Conservation (phyloP, 2,113 vertebrate genomes). For the Canis aureus region DNA sequence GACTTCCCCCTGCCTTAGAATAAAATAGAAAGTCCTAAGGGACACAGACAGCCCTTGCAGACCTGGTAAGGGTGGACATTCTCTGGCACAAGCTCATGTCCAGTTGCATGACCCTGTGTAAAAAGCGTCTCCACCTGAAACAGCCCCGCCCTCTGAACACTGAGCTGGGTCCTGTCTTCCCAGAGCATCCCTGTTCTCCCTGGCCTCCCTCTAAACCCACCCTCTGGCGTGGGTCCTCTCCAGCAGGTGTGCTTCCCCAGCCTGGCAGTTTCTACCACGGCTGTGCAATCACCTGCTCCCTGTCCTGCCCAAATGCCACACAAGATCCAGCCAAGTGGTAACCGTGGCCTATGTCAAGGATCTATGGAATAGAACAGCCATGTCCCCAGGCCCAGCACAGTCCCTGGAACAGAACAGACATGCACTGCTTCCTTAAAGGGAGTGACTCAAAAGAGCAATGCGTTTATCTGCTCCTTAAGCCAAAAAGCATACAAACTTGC, state of each 20-base stretch:
- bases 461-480: neutral
- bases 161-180: neutral
- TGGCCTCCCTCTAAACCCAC: neutral
- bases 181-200: rapidly evolving
- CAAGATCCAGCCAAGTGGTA: no score
- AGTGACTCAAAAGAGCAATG: neutral
- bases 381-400: no score
- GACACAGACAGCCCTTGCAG: rapidly evolving
- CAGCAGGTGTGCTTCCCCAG: neutral
- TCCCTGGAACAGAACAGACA: neutral
- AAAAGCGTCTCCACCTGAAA: neutral
- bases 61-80: rapidly evolving
- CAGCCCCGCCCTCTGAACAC: neutral
- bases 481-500: neutral
- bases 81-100: neutral
- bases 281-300: rapidly evolving
- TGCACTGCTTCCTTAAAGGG: neutral
- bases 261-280: neutral
- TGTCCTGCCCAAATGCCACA: neutral
- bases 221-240: neutral
- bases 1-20: neutral
- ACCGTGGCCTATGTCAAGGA: neutral
- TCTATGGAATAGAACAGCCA: no score
- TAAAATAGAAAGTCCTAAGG: neutral
- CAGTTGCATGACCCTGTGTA: rapidly evolving